A percentile compares a stretch with the other conserved stretches of the same genome.
Conservation (phyloP, 2,888 invertebrate species). For the Flabesymbios commensalis region DNA sequence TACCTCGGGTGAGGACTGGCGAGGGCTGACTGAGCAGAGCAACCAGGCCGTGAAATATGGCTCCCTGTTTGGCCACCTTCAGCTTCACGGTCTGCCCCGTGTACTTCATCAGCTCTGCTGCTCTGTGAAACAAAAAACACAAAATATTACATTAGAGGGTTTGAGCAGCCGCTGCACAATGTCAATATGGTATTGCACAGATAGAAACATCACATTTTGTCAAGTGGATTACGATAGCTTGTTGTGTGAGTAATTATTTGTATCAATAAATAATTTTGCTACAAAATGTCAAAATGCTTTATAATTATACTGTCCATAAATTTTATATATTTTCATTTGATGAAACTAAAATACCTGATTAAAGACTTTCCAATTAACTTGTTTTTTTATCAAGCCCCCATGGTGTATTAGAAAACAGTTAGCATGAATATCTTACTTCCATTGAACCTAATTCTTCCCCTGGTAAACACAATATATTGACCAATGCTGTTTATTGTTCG, state of each 20-base stretch:
- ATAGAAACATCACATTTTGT: not conserved
- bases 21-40: constrained; percentile 90
- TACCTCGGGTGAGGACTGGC: constrained; percentile 64
- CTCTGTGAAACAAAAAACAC: constrained; percentile 65
- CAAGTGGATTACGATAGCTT: not conserved
- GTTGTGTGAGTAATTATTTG: not conserved
- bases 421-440: no score
- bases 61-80: constrained; percentile 97
- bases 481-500: no score
- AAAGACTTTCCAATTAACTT: no score
- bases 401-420: no score
- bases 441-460: no score
- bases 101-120: constrained; percentile 92
- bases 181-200: not conserved
- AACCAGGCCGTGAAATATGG: constrained; percentile 93
- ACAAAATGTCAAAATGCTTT: no score
- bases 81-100: constrained; percentile 92
- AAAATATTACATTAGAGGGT: not conserved
- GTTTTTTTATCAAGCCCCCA: no score
- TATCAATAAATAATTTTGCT: not conserved
- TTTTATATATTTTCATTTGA: no score
- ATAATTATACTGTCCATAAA: no score
- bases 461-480: no score
- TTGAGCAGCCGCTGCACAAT: not conserved
- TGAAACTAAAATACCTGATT: no score